Evolutionary conservation across 2,888 invertebrate species (phyloP), one percentile per base, ranked within the genome.

Genomic region (Busseola fusca): DNA sequence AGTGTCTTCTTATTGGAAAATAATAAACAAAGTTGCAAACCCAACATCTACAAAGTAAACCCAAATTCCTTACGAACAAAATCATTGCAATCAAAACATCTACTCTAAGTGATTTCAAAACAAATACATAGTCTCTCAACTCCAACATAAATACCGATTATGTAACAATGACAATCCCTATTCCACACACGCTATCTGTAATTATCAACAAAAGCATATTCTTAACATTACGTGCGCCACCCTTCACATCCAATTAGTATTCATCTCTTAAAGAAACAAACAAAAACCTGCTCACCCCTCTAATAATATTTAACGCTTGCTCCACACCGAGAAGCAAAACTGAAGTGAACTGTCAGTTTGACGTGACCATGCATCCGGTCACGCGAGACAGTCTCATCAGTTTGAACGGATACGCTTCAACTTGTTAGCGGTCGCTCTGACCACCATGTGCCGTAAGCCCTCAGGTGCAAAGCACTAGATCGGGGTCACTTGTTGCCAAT

Each of bases 221-320:
- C 58, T 58, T 21, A 50, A 25, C 27, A 50, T 40, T 56, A 64
- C 45, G 63, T 48, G 21, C 68, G 63, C 42, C n/a, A 60, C 58
- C 68, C 60, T 64, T 57, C 57, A n/a, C 50, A 60, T 48, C 64
- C 76, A 71, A 78, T 78, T 76, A 80, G 65, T 71, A 62, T 50
- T 59, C 66, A 57, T 59, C 71, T 56, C 59, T 45, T 34, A 80
- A 73, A 78, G 76, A 78, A 81, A 75, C 71, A 65, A 71, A 64
- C 71, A 62, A 58, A 59, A 52, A 76, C 21, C 40, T 52, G 58
- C 52, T 48, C 54, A 74, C 59, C 34, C 60, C 59, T 52, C 63
- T 37, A 78, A 81, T 81, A 69, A 81, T 68, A 71, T 69, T 57
- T 62, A 69, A 72, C 4, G 37, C 37, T 34, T 5, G 5, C 27